Percentiles rank a stretch among this genome's conserved stretches.
phyloP scores from a whole-genome alignment of 2,113 vertebrate species.

The Arizona elegans region DNA sequence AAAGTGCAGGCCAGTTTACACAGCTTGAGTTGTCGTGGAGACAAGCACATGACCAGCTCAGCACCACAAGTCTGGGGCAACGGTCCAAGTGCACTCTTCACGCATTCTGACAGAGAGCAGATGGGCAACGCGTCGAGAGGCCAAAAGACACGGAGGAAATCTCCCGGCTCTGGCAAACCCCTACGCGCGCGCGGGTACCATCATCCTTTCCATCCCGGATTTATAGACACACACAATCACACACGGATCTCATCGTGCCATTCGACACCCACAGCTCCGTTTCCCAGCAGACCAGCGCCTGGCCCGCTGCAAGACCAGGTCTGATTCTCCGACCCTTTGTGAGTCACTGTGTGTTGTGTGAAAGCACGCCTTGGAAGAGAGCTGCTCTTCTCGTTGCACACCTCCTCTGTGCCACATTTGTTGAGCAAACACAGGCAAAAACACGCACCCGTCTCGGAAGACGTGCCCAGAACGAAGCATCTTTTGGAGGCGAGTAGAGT shows the following conservation, averaged over 20 bases:
- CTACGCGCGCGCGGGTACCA: conserved; percentile 26
- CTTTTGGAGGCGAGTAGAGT: neutral
- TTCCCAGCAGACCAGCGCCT: too few relatives aligned
- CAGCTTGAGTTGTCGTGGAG: conserved; percentile 72
- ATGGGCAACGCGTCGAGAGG: conserved; percentile 69
- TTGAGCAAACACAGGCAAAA: neutral
- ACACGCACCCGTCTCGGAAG: neutral
- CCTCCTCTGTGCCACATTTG: neutral
- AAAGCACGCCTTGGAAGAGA: neutral
- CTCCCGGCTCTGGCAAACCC: conserved; percentile 56
- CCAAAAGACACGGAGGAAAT: conserved; percentile 63
- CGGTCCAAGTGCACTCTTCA: conserved; percentile 71
- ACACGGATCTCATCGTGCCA: neutral
- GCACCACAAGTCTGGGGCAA: conserved; percentile 66
- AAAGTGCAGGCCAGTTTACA: conserved; percentile 60
- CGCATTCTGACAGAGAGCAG: conserved; percentile 75
- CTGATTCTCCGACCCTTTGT: neutral
- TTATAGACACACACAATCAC: neutral
- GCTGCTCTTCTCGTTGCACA: neutral
- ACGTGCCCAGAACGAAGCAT: neutral
- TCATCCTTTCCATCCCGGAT: conserved; percentile 43
- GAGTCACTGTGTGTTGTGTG: neutral
- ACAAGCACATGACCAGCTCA: conserved; percentile 65
- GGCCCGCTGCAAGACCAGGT: neutral
- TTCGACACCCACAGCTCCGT: neutral